Evolutionary conservation across 2,797 vertebrate genomes (phyloP).

Genomic region (Epinephelus malabaricus): DNA sequence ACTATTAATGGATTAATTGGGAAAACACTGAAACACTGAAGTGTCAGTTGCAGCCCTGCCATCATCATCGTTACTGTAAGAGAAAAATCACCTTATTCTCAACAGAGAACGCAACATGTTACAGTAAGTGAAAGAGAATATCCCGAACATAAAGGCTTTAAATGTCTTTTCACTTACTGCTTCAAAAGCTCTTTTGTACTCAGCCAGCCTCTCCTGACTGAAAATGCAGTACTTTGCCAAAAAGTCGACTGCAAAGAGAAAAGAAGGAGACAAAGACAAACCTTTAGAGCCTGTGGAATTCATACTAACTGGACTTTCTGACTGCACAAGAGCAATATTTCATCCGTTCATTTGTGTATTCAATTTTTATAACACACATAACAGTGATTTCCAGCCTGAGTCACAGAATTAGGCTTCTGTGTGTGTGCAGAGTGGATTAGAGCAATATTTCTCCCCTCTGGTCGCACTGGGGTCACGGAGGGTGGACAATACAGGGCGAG

Average conservation of each 20-base stretch:
- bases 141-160: slow-evolving; percentile 64
- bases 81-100: neutral
- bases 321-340: neutral
- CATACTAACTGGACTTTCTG: neutral
- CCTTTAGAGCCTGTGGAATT: slow-evolving; percentile 30
- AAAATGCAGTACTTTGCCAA: slow-evolving; percentile 96
- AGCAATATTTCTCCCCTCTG: slow-evolving; percentile 67
- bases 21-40: neutral
- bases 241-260: slow-evolving; percentile 91
- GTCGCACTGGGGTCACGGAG: slow-evolving; percentile 50
- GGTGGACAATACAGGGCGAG: slow-evolving; percentile 61
- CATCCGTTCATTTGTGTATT: neutral
- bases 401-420: slow-evolving; percentile 9
- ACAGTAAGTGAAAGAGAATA: slow-evolving; percentile 41
- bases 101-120: neutral
- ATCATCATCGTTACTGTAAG: neutral
- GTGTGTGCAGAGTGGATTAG: slow-evolving; percentile 55
- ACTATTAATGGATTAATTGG: neutral
- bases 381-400: slow-evolving; percentile 17
- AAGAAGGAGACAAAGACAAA: slow-evolving; percentile 57
- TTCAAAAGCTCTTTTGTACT: slow-evolving; percentile 96
- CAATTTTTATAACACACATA: neutral
- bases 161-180: slow-evolving; percentile 91
- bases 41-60: neutral
- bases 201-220: slow-evolving; percentile 91